Evolutionary conservation across 2,888 invertebrate species (phyloP), one percentile per base, ranked within the genome.

Genomic region (Limnephilus marmoratus): DNA sequence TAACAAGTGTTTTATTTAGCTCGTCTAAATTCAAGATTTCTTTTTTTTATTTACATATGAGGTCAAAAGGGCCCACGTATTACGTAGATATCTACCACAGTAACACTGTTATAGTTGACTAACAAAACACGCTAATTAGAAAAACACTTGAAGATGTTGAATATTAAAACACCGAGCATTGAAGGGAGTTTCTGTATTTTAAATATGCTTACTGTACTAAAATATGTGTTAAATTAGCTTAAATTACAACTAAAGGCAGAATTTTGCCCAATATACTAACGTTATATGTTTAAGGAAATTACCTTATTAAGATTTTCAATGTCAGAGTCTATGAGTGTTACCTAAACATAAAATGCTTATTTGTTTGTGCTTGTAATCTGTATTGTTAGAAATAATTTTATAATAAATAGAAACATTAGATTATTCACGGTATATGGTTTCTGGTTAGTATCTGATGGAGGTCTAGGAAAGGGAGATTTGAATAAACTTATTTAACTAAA

Each of bases 351-450:
- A 90, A 90, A 68, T 81, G 92, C 90, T 90, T 92, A 37, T 85
- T 92, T 89, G 91, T 92, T 92, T 92, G 90, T 92, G 91, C 92
- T 92, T 90, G 91, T 91, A 86, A 92, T 92, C 92, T 92, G 92
- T 92, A 91, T 91, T 92, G 82, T 45, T 92, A 92, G 91, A 91
- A 85, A 91, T 91, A 91, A 91, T 92, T 92, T 90, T 81, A 91
- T 91, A 31, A 87, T 81, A 34, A 68, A 82, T 92, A 92, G 92
- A 81, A 81, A 37, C 82, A 89, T 83, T 90, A 92, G 92, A 90
- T 53, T 68, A 45, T 68, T 80, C 85, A 85, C 83, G 37, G 86
- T 53, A 29, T 87, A 87, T 87, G 41, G 87, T 87, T 89, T 89
- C 89, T 86, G 37, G 86, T 15, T 41, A 68, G 68, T 68, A 68